phyloP scores from a whole-genome alignment of 2,797 vertebrate genomes.

The Furcifer pardalis region DNA sequence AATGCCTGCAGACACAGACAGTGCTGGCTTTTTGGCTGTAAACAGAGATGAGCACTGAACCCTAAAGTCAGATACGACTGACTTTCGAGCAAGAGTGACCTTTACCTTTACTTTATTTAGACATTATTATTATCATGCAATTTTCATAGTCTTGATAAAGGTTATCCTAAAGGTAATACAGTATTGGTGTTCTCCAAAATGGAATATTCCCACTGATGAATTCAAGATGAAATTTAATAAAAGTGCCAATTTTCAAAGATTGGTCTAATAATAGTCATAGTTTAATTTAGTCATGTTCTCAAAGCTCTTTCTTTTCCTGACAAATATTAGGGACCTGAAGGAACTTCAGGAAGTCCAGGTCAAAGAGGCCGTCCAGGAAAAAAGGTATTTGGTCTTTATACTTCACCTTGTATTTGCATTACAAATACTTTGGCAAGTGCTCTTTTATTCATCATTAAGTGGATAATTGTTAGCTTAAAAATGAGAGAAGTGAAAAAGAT shows the following conservation, averaged over 20 bases:
- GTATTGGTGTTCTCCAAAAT: slow-evolving; percentile 32
- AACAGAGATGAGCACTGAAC: too few relatives aligned
- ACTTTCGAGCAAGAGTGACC: too few relatives aligned
- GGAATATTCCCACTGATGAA: slow-evolving; percentile 12
- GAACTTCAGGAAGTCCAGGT: slow-evolving; percentile 85
- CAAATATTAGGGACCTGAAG: slow-evolving; percentile 87
- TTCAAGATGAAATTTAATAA: slow-evolving; percentile 29
- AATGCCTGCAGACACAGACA: too few relatives aligned
- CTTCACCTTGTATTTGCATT: slow-evolving; percentile 36
- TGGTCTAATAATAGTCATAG: slow-evolving; percentile 31
- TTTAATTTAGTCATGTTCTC: slow-evolving; percentile 29
- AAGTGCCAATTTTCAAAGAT: slow-evolving; percentile 5
- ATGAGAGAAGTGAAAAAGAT: too few relatives aligned
- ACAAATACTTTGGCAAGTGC: slow-evolving; percentile 15
- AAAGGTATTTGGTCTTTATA: slow-evolving; percentile 80
- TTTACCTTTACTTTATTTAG: slow-evolving; percentile 21
- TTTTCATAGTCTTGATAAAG: slow-evolving; percentile 37
- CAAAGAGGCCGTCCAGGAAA: slow-evolving; percentile 90
- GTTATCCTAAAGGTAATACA: slow-evolving; percentile 4
- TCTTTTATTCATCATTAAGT: neutral
- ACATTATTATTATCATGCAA: neutral
- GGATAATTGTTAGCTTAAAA: neutral
- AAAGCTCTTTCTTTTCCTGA: slow-evolving; percentile 44
- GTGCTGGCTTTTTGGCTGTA: too few relatives aligned
- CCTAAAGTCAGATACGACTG: too few relatives aligned